These are phyloP conservation scores for Vulpes ferrilata DNA, from an alignment of 2,113 vertebrate genomes.

Conservation along the genomic window DNA sequence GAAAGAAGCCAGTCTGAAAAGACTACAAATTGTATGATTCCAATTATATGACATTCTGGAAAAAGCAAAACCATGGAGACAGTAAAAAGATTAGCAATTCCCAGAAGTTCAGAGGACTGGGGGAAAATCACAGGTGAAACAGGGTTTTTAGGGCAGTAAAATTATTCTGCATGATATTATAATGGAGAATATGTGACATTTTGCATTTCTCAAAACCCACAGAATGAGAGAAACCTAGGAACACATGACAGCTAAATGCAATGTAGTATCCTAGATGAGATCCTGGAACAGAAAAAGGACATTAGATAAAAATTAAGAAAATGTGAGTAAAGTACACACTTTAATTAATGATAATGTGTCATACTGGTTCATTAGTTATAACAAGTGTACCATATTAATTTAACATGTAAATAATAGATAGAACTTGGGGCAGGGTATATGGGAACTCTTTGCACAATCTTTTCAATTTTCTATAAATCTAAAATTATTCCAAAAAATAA, in stretches of 20 bases:
- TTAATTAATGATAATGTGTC: neutral
- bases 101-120: neutral
- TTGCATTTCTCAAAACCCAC: neutral
- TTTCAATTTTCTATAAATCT: neutral
- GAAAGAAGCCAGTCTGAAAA: neutral
- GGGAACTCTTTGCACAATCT: neutral
- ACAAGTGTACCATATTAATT: neutral
- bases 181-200: neutral
- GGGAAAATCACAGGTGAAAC: neutral
- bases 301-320: neutral
- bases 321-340: neutral
- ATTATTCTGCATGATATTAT: neutral
- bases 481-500: neutral
- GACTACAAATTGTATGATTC: neutral
- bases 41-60: neutral
- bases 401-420: neutral
- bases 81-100: neutral
- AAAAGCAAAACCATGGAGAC: neutral
- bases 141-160: neutral
- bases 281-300: neutral
- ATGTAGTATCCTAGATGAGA: neutral
- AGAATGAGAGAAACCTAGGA: neutral
- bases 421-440: neutral
- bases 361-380: neutral
- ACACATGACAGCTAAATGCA: neutral